Percentiles rank a stretch among this genome's conserved stretches.
These are phyloP conservation scores for Elachura formosa DNA, from an alignment of 2,113 vertebrate species.

Conservation along the genomic window DNA sequence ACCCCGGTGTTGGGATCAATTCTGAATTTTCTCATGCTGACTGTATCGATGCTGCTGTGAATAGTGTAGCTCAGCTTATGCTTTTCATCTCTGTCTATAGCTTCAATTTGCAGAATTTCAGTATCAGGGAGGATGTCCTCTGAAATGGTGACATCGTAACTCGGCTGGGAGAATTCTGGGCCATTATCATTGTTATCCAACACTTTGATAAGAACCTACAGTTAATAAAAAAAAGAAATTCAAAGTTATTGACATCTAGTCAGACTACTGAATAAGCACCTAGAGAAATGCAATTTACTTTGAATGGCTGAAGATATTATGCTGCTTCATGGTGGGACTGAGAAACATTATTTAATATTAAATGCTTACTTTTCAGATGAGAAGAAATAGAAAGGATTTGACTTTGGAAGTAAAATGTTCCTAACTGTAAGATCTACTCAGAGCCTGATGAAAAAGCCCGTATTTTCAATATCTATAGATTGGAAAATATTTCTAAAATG, in stretches of 20 bases:
- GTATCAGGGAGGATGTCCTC: conserved; percentile 89
- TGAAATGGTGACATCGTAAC: conserved; percentile 87
- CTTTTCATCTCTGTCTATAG: conserved; percentile 90
- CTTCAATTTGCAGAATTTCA: conserved; percentile 89
- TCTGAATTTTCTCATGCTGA: conserved; percentile 88
- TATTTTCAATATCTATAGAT: neutral
- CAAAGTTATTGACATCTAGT: neutral
- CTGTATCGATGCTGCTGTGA: conserved; percentile 88
- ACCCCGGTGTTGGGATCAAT: conserved; percentile 84
- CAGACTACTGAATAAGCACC: neutral
- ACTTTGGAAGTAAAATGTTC: neutral
- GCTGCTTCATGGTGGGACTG: neutral
- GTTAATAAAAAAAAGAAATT: conserved; percentile 28
- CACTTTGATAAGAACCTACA: conserved; percentile 88
- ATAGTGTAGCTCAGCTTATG: conserved; percentile 87
- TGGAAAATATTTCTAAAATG: neutral
- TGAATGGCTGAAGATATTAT: neutral
- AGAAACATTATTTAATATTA: neutral
- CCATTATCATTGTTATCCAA: conserved; percentile 95
- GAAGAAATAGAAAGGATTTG: neutral
- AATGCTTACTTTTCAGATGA: neutral
- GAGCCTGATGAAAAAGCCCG: neutral
- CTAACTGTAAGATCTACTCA: neutral
- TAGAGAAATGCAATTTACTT: neutral
- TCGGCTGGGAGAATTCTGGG: conserved; percentile 89